phyloP scores from a whole-genome alignment of 1,140 invertebrate species.

The Penaeus chinensis region DNA sequence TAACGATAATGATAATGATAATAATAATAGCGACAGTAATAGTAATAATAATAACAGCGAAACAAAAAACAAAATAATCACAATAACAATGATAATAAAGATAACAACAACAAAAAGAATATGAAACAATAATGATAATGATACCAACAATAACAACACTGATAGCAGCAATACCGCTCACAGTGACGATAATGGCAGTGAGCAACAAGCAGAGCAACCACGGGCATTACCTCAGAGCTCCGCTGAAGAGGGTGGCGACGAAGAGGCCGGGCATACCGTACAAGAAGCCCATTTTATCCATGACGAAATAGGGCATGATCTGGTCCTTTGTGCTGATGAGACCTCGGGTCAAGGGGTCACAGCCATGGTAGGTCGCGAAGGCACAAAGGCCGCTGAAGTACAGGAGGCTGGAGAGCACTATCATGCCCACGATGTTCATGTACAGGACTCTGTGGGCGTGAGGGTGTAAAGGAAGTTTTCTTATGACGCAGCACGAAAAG shows the following conservation, averaged over 20 bases:
- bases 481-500: background rate
- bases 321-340: slow-evolving; percentile 74
- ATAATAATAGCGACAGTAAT: no score
- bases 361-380: slow-evolving; percentile 65
- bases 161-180: no score
- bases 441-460: background rate
- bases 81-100: no score
- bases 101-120: no score
- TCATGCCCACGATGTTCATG: slow-evolving; percentile 4
- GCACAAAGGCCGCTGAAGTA: slow-evolving; percentile 65
- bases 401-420: slow-evolving; percentile 3
- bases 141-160: no score
- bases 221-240: slow-evolving; percentile 72
- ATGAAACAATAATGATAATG: no score
- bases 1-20: no score
- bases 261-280: slow-evolving; percentile 23
- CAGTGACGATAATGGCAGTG: no score
- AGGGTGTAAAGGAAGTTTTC: background rate
- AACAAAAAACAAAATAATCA: no score
- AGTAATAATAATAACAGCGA: no score
- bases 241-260: slow-evolving; percentile 80
- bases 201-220: no score
- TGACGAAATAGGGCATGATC: slow-evolving; percentile 36
- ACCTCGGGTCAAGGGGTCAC: slow-evolving; percentile 65
- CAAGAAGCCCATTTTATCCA: slow-evolving; percentile 28